Evolutionary conservation across 1,140 invertebrate genomes (phyloP).

Genomic region (Drosophila tropicalis): DNA sequence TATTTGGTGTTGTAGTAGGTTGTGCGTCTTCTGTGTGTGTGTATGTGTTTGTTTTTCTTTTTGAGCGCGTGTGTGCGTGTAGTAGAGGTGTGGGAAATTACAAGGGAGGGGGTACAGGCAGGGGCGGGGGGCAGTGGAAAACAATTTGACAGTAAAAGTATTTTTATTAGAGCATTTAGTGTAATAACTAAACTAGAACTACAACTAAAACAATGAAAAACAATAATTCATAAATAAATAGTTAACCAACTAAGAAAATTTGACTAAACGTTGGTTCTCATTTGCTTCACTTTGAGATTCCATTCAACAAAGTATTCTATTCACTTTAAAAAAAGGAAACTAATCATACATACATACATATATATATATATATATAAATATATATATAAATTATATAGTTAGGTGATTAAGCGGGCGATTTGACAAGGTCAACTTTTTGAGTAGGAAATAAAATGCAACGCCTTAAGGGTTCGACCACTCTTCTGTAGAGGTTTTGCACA

Average conservation of each 20-base stretch:
- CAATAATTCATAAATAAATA: conserved; percentile 7
- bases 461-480: too few relatives aligned
- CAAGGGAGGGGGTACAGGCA: background rate
- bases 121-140: background rate
- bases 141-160: conserved; percentile 8
- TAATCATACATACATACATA: conserved; percentile 42
- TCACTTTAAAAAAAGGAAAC: conserved; percentile 23
- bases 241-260: conserved; percentile 8
- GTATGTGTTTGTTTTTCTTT: conserved; percentile 9
- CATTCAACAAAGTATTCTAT: conserved; percentile 15
- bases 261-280: conserved; percentile 9
- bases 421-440: too few relatives aligned
- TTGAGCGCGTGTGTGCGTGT: conserved; percentile 23
- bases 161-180: conserved; percentile 10
- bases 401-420: too few relatives aligned
- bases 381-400: conserved; percentile 34
- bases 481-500: too few relatives aligned
- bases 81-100: conserved; percentile 15
- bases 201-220: background rate
- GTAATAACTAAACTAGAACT: background rate
- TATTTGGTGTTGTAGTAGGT: conserved; percentile 78
- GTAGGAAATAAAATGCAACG: too few relatives aligned
- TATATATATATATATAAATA: too few relatives aligned
- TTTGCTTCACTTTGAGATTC: conserved; percentile 30
- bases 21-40: conserved; percentile 65